Percentiles rank a stretch among this genome's conserved stretches.
phyloP scores from a whole-genome alignment of 2,797 vertebrate genomes.

The Cetoscarus ocellatus region DNA sequence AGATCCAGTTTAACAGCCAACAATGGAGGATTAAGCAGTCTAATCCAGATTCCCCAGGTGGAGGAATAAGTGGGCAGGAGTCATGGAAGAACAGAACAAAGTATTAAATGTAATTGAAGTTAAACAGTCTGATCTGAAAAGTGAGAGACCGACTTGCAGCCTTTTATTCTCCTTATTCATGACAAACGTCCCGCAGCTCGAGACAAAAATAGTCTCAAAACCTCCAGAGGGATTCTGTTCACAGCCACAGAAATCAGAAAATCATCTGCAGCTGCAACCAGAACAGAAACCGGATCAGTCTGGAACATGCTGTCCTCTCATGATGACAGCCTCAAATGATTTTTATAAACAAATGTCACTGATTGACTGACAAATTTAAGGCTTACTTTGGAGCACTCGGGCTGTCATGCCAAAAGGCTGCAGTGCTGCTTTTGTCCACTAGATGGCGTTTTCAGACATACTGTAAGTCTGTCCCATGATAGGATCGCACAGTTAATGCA shows the following conservation, averaged over 20 bases:
- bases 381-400: no score
- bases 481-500: no score
- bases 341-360: background rate
- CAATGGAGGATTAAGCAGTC: slow-evolving; percentile 22
- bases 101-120: background rate
- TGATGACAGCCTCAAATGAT: background rate
- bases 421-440: no score
- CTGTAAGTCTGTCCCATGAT: no score
- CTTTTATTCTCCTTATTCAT: background rate
- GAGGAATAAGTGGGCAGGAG: slow-evolving; percentile 5
- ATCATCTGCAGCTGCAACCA: background rate
- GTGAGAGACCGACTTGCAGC: background rate
- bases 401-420: no score
- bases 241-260: background rate
- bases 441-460: no score
- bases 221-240: background rate
- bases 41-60: slow-evolving; percentile 26
- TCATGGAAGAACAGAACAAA: background rate
- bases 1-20: slow-evolving; percentile 13
- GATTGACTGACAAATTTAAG: background rate
- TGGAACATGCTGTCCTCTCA: background rate
- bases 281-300: background rate
- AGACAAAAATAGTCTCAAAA: background rate
- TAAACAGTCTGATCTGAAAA: slow-evolving; percentile 1
- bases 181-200: background rate